phyloP scores from a whole-genome alignment of 2,888 invertebrate species.

The Limulus polyphemus region DNA sequence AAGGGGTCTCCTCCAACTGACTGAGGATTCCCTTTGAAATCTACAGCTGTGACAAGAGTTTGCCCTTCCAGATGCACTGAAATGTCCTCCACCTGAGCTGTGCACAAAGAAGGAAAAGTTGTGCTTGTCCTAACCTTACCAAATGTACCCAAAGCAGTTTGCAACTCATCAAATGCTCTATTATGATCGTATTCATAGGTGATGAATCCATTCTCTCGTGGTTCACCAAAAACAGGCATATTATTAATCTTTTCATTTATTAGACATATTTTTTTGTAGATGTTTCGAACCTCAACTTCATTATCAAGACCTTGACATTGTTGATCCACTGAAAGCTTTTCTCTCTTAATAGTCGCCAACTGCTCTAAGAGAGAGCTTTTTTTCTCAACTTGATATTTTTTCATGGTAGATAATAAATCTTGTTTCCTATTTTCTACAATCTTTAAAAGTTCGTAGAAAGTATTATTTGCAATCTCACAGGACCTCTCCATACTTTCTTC shows the following conservation, averaged over 20 bases:
- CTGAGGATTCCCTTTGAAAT: slow-evolving; percentile 76
- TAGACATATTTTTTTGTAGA: slow-evolving; percentile 72
- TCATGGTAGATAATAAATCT: slow-evolving; percentile 37
- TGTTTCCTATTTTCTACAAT: slow-evolving; percentile 40
- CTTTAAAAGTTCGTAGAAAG: slow-evolving; percentile 57
- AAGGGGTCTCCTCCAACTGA: slow-evolving; percentile 77
- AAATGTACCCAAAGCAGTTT: slow-evolving; percentile 34
- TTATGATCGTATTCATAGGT: slow-evolving; percentile 51
- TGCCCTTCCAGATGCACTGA: slow-evolving; percentile 40
- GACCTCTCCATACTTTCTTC: slow-evolving; percentile 57
- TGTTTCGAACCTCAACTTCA: slow-evolving; percentile 70
- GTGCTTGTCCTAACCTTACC: slow-evolving; percentile 68
- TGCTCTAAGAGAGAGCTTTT: slow-evolving; percentile 74
- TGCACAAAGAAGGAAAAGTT: slow-evolving; percentile 74
- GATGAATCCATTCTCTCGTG: slow-evolving; percentile 79
- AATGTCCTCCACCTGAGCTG: slow-evolving; percentile 46
- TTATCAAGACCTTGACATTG: slow-evolving; percentile 78
- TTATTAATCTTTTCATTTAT: slow-evolving; percentile 70
- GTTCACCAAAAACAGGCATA: slow-evolving; percentile 67
- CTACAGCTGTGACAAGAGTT: slow-evolving; percentile 44
- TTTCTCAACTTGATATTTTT: slow-evolving; percentile 64
- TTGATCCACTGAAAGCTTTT: slow-evolving; percentile 64
- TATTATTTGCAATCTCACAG: slow-evolving; percentile 52
- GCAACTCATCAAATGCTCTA: slow-evolving; percentile 26
- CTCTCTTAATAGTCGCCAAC: slow-evolving; percentile 67